Conservation (phyloP, 2,113 vertebrate species). For the Machaerirhynchus nigripectus region DNA sequence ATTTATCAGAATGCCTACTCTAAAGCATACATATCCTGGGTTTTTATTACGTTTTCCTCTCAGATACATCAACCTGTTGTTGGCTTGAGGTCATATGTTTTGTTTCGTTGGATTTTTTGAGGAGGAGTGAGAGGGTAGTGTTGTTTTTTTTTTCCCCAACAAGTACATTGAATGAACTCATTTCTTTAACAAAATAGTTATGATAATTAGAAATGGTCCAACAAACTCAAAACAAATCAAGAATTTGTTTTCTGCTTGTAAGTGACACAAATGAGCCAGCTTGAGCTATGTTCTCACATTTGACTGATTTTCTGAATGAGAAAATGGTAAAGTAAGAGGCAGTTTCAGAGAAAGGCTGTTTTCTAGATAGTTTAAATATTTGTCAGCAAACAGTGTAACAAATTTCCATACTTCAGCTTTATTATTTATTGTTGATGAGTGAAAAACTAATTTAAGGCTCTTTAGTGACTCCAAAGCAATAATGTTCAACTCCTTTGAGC, state of each 20-base stretch:
- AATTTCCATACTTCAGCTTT: not conserved
- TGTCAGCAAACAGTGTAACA: not conserved
- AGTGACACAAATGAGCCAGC: rapidly evolving
- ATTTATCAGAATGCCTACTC: not conserved
- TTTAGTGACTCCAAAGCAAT: not conserved
- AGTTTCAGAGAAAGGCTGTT: not conserved
- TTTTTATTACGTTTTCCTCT: not conserved
- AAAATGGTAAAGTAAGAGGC: not conserved
- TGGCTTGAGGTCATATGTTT: not conserved
- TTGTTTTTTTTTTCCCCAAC: rapidly evolving
- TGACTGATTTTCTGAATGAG: not conserved
- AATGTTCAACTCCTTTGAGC: not conserved
- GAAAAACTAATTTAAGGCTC: not conserved
- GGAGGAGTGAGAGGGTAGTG: rapidly evolving
- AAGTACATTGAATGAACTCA: not conserved
- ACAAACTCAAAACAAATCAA: not conserved
- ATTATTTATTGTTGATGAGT: not conserved
- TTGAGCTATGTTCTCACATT: not conserved
- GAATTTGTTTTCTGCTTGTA: not conserved
- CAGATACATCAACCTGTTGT: not conserved
- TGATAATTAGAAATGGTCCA: not conserved
- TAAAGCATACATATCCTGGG: not conserved
- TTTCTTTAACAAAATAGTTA: not conserved
- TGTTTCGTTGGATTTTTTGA: rapidly evolving
- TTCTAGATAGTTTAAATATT: not conserved